phyloP scores from a whole-genome alignment of 2,888 invertebrate species.

The Sipunculus nudus region DNA sequence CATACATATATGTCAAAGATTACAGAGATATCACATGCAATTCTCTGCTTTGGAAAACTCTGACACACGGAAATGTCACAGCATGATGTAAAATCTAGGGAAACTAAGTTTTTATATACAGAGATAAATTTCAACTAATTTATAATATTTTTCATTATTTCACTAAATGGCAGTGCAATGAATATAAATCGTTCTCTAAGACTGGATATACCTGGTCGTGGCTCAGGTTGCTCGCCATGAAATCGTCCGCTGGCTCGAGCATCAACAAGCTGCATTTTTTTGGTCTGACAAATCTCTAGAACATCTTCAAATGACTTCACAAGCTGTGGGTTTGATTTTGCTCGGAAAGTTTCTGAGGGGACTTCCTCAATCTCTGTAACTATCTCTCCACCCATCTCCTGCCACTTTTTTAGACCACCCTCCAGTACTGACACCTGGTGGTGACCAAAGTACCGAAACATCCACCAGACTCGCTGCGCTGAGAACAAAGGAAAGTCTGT shows the following conservation, averaged over 20 bases:
- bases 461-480: conserved; percentile 60
- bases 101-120: no score
- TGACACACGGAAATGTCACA: no score
- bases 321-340: conserved; percentile 38
- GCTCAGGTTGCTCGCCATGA: conserved; percentile 55
- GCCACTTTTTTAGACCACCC: conserved; percentile 58
- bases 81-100: no score
- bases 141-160: no score
- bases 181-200: background rate
- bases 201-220: conserved; percentile 49
- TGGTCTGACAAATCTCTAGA: no score
- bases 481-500: conserved; percentile 51
- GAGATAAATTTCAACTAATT: no score
- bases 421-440: conserved; percentile 51
- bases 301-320: conserved; percentile 54
- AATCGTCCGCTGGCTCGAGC: conserved; percentile 56
- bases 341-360: conserved; percentile 39
- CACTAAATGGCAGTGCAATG: background rate
- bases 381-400: conserved; percentile 35
- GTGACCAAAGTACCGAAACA: conserved; percentile 58
- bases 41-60: no score
- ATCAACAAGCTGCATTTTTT: conserved; percentile 56
- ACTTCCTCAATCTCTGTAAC: conserved; percentile 24
- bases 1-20: no score
- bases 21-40: no score